Evolutionary conservation across 2,113 vertebrate species (phyloP).

Genomic region (Ailurus styani): DNA sequence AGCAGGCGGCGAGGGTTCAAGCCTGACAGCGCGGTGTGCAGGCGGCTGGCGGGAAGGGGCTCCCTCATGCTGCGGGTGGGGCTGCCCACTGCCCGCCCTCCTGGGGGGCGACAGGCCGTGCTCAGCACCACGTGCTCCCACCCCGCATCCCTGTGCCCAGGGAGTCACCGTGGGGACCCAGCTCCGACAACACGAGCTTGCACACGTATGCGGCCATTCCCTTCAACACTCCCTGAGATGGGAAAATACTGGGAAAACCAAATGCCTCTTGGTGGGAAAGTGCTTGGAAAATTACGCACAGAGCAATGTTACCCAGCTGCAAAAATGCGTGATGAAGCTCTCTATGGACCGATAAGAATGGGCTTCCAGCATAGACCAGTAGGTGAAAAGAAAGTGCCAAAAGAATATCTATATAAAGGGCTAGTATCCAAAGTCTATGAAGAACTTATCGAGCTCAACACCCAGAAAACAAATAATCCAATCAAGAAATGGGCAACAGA

Average conservation of each 20-base stretch:
- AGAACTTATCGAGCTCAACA: background rate
- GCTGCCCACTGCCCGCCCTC: background rate
- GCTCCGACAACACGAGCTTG: background rate
- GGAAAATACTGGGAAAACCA: background rate
- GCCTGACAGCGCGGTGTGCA: fast-evolving
- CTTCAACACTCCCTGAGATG: fast-evolving
- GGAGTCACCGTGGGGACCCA: fast-evolving
- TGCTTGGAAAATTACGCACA: fast-evolving
- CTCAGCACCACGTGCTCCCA: fast-evolving
- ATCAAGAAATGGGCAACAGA: background rate
- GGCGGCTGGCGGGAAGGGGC: background rate
- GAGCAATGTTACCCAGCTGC: background rate
- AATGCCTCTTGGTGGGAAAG: background rate
- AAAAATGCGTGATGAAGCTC: background rate
- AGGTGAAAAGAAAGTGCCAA: background rate
- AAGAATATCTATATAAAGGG: background rate
- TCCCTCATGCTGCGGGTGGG: background rate
- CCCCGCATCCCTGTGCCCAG: fast-evolving
- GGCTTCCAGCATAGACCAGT: background rate
- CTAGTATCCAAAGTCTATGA: background rate
- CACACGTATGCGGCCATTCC: fast-evolving
- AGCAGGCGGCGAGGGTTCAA: fast-evolving
- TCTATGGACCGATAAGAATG: background rate
- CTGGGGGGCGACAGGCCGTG: fast-evolving
- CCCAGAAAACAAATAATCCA: background rate